Percentiles rank a stretch among this genome's conserved stretches.
phyloP scores from a whole-genome alignment of 2,888 invertebrate genomes.

The Drosophila trichaetosa region DNA sequence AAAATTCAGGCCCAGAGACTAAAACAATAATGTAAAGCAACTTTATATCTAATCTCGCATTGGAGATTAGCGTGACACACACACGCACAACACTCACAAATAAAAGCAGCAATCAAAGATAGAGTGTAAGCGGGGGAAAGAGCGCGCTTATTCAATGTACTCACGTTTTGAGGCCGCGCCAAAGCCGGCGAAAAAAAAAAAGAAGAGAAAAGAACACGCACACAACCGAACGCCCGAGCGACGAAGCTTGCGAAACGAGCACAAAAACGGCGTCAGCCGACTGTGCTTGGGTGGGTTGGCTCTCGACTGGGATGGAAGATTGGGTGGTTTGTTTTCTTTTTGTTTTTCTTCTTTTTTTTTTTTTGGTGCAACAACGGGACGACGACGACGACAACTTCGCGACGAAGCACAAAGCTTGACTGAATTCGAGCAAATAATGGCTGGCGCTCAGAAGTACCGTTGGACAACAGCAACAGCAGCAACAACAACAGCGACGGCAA shows the following conservation, averaged over 20 bases:
- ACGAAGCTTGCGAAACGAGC: slow-evolving; percentile 32
- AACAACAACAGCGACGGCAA: slow-evolving; percentile 32
- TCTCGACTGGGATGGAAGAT: slow-evolving; percentile 14
- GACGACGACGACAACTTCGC: slow-evolving; percentile 68
- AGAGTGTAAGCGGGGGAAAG: not conserved
- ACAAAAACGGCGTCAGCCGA: slow-evolving; percentile 16
- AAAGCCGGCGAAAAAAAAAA: slow-evolving; percentile 67
- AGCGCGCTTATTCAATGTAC: slow-evolving; percentile 46
- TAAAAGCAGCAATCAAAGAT: not conserved
- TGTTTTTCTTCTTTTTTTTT: not conserved
- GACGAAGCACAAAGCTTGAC: slow-evolving; percentile 81
- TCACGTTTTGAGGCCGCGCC: slow-evolving; percentile 74
- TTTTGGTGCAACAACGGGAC: slow-evolving; percentile 57
- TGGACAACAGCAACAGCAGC: slow-evolving; percentile 64
- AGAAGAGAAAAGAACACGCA: slow-evolving; percentile 10
- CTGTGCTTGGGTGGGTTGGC: slow-evolving; percentile 38
- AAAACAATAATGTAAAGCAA: slow-evolving; percentile 62
- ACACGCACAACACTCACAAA: not conserved
- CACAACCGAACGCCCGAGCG: slow-evolving; percentile 14
- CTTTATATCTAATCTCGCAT: slow-evolving; percentile 84
- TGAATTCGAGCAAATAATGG: slow-evolving; percentile 74
- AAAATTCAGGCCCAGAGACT: slow-evolving; percentile 46
- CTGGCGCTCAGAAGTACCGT: slow-evolving; percentile 78
- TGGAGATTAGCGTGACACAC: slow-evolving; percentile 76
- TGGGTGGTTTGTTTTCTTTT: slow-evolving; percentile 13